These are phyloP conservation scores for Branchipolynoe longqiensis DNA, from an alignment of 2,888 invertebrate species.

Conservation along the genomic window DNA sequence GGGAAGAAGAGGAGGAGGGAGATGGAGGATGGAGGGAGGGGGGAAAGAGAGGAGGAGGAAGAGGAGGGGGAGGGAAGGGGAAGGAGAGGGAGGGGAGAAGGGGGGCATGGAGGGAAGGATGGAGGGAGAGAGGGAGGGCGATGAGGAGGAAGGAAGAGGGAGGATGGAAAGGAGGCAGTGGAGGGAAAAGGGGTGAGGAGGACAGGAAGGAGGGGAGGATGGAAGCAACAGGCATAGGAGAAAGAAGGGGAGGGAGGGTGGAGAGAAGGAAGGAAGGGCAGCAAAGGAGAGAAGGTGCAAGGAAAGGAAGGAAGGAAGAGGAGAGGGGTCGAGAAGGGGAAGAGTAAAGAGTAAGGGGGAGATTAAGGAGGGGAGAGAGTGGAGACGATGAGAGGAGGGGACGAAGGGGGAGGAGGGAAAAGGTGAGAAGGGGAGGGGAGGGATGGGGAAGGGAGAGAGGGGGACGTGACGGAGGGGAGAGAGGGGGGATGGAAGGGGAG, in stretches of 20 bases:
- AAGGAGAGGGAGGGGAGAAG: neutral
- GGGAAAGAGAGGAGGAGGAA: neutral
- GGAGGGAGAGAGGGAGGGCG: neutral
- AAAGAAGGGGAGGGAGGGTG: neutral
- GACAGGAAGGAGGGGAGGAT: neutral
- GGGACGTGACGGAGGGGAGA: too few relatives aligned
- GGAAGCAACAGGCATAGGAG: neutral
- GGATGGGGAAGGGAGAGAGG: too few relatives aligned
- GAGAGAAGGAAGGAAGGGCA: neutral
- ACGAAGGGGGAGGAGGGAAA: too few relatives aligned
- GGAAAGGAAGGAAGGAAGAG: neutral
- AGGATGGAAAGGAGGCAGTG: neutral
- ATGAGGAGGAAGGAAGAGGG: neutral
- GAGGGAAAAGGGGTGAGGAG: neutral
- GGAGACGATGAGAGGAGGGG: neutral
- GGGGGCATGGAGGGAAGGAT: neutral
- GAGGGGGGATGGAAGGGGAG: too few relatives aligned
- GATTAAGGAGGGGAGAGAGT: neutral
- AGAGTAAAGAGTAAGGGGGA: neutral
- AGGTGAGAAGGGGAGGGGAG: too few relatives aligned
- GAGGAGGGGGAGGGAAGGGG: neutral
- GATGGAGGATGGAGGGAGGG: neutral
- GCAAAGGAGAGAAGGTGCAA: neutral
- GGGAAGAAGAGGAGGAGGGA: neutral
- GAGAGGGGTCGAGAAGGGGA: neutral